Evolutionary conservation across 2,113 vertebrate species (phyloP), one percentile per base, ranked within the genome.

Genomic region (Hippocampus barbouri): DNA sequence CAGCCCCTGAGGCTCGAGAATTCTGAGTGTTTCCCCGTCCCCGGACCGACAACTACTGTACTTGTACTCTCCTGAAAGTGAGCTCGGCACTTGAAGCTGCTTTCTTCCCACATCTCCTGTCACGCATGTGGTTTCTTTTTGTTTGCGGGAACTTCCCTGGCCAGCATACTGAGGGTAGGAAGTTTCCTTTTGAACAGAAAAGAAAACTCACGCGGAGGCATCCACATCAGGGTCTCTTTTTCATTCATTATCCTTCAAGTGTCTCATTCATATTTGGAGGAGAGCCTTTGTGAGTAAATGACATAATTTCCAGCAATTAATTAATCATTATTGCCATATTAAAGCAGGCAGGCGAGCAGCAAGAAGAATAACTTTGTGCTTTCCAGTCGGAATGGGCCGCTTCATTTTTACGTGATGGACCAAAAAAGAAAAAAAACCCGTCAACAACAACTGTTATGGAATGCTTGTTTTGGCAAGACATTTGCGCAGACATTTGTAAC

Each of bases 401-500:
- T 76, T 75, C 5, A 15, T 69, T 76, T 78, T 77, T 69, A 72
- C 78, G 66, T 78, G 15, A 23, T 43, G n/a, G 15, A 27, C 23
- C n/a, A 15, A 47, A 47, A 47, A 16, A 16, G 47, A 18, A 6
- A 40, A 20, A 16, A 18, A 51, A 16, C 15, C 15, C 15, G 20
- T 8, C 9, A 15, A 25, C 3, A 14, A 30, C 10, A 56, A 56
- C 53, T 45, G 72, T 53, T 8, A 8, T 23, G 69, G 76, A 75
- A 45, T 66, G 41, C 64, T 27, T 66, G 23, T 47, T 85, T 83
- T 76, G 47, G 54, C 71, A 74, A 75, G 66, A 80, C 66, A 57
- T 85, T 84, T 79, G 41, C 59, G 70, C 73, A 74, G 64, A 79
- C 66, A 57, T 41, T 51, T 85, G 76, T 84, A 81, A 81, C 81